Conservation (phyloP, 2,113 vertebrate species). For the Archocentrus centrarchus region DNA sequence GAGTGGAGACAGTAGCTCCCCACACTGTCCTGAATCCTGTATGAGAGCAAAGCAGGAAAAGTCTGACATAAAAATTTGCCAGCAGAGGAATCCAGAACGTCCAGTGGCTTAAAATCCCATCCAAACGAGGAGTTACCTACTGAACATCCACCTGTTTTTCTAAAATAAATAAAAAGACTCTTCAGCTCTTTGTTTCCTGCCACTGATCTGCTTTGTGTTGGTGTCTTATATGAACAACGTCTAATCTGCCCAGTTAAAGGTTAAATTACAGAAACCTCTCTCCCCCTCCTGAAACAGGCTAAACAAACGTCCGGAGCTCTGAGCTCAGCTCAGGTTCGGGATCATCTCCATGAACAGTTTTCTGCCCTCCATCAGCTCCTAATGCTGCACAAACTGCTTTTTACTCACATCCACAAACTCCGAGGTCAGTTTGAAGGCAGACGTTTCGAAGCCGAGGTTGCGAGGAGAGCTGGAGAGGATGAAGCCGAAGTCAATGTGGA, state of each 20-base stretch:
- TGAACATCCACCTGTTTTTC: too few species aligned
- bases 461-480: slow-evolving; percentile 95
- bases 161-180: too few species aligned
- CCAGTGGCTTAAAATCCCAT: too few species aligned
- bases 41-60: too few species aligned
- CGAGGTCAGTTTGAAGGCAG: slow-evolving; percentile 93
- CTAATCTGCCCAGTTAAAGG: neutral
- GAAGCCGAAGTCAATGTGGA: slow-evolving; percentile 99
- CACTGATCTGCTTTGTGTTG: too few species aligned
- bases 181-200: too few species aligned
- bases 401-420: slow-evolving; percentile 94
- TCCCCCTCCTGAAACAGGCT: too few species aligned
- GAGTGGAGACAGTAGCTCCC: too few species aligned
- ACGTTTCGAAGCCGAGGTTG: slow-evolving; percentile 95
- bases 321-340: neutral
- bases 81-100: too few species aligned
- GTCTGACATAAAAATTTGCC: too few species aligned
- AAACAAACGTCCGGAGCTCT: neutral
- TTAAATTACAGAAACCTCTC: neutral
- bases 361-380: neutral
- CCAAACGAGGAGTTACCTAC: too few species aligned
- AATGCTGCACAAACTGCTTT: neutral
- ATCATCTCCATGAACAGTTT: neutral
- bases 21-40: too few species aligned
- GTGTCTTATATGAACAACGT: neutral